phyloP scores from a whole-genome alignment of 2,113 vertebrate genomes.

The Amphiprion percula region DNA sequence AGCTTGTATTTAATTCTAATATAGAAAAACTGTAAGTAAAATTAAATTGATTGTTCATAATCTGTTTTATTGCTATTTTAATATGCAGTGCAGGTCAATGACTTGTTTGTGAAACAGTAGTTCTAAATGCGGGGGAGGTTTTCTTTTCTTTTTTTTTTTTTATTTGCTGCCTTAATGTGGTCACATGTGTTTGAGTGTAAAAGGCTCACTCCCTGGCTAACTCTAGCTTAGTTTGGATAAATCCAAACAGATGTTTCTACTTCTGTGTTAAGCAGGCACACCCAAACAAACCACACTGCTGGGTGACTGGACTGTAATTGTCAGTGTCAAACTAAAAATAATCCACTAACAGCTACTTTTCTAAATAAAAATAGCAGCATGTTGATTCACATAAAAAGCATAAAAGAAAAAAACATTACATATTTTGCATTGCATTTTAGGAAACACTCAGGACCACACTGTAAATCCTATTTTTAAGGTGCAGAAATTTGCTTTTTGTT shows the following conservation, averaged over 20 bases:
- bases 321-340: conserved; percentile 74
- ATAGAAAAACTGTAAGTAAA: neutral
- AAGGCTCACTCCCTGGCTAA: conserved; percentile 51
- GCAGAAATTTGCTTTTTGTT: neutral
- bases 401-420: conserved; percentile 2
- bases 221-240: conserved; percentile 59
- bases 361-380: conserved; percentile 50
- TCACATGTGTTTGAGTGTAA: conserved; percentile 67
- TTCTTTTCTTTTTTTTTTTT: conserved; percentile 29
- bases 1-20: neutral
- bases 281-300: conserved; percentile 78
- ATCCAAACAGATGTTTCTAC: conserved; percentile 83
- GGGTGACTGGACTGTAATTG: conserved; percentile 78
- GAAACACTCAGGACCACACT: neutral
- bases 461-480: neutral
- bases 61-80: neutral
- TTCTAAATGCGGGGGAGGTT: conserved; percentile 46
- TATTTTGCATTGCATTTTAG: conserved; percentile 21
- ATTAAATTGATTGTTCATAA: neutral
- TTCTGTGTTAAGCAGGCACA: conserved; percentile 77
- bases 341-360: conserved; percentile 65
- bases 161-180: conserved; percentile 78
- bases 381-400: conserved; percentile 36
- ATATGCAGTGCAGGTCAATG: neutral
- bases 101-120: conserved; percentile 33